These are phyloP conservation scores for Ommatoiulus sabulosus DNA, from an alignment of 2,888 invertebrate genomes.

Conservation along the genomic window DNA sequence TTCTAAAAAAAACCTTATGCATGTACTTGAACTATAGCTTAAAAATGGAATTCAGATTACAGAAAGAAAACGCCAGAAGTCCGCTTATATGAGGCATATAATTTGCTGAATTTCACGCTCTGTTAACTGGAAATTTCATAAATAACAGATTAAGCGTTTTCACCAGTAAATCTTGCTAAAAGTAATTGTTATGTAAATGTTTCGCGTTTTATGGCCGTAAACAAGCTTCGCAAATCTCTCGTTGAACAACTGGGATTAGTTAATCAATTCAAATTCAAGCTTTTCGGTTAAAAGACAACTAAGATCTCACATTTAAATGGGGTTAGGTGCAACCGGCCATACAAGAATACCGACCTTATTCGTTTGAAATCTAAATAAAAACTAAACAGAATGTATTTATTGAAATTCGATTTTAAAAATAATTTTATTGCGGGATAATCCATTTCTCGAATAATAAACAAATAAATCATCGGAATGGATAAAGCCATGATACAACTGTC, in stretches of 20 bases:
- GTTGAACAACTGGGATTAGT: conserved; percentile 1
- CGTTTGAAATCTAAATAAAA: not conserved
- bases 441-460: not conserved
- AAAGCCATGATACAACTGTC: not conserved
- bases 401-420: not conserved
- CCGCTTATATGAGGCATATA: not conserved
- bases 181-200: conserved; percentile 37
- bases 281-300: not conserved
- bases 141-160: conserved; percentile 4
- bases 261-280: conserved; percentile 15
- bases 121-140: conserved; percentile 26
- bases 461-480: not conserved
- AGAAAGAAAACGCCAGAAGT: not conserved
- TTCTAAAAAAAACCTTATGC: too few species aligned
- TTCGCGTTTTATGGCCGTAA: not conserved
- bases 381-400: not conserved
- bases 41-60: not conserved
- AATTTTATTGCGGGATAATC: not conserved
- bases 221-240: not conserved
- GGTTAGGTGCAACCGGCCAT: conserved; percentile 5
- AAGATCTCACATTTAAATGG: not conserved
- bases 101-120: conserved; percentile 11
- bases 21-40: not conserved
- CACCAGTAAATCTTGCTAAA: not conserved
- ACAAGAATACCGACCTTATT: not conserved